phyloP scores from a whole-genome alignment of 2,113 vertebrate species.

The Oreotrochilus melanogaster region DNA sequence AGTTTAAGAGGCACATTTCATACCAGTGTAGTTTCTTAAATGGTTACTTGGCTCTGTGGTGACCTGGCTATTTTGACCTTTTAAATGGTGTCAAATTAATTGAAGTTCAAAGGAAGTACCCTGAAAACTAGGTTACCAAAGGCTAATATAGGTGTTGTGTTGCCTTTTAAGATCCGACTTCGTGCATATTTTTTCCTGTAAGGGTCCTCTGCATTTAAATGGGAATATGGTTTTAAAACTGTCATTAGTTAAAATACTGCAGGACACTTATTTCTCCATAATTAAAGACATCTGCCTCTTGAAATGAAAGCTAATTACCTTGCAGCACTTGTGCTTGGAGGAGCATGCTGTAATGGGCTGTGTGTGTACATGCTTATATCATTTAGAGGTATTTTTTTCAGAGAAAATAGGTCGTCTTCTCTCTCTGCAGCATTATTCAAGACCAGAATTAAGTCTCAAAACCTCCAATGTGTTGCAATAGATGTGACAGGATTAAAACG shows the following conservation, averaged over 20 bases:
- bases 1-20: background rate
- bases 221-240: background rate
- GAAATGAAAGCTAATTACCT: background rate
- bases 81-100: background rate
- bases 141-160: background rate
- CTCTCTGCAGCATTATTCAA: conserved; percentile 9
- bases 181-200: background rate
- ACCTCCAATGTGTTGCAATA: background rate
- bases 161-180: background rate
- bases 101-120: background rate
- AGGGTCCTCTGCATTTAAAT: background rate
- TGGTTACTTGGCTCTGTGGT: background rate
- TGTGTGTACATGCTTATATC: background rate
- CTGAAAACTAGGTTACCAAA: background rate
- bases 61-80: background rate
- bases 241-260: background rate
- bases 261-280: background rate
- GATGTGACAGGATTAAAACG: conserved; percentile 34
- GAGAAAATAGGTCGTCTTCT: conserved; percentile 51
- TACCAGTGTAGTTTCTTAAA: background rate
- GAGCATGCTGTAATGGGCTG: background rate
- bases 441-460: background rate
- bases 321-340: background rate
- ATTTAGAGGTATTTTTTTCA: background rate
- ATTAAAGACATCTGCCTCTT: background rate